Evolutionary conservation across 2,888 invertebrate species (phyloP).

Genomic region (Drosophila neonasuta): DNA sequence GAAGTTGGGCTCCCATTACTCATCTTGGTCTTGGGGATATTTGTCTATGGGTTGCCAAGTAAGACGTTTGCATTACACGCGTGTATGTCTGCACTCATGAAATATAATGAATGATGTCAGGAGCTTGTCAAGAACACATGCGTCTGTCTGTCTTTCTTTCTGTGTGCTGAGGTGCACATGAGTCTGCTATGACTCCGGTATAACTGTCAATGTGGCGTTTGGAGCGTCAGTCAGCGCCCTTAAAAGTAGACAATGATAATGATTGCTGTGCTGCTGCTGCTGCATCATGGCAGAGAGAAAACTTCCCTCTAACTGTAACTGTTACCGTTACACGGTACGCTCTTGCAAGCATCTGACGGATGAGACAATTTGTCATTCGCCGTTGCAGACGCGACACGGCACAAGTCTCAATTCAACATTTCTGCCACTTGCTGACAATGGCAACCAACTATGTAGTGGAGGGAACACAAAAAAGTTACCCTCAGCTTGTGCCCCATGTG

Average conservation of each 20-base stretch:
- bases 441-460: slow-evolving; percentile 45
- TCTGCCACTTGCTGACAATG: slow-evolving; percentile 37
- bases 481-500: slow-evolving; percentile 31
- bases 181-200: slow-evolving; percentile 3
- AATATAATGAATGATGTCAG: slow-evolving; percentile 74
- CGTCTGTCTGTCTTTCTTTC: slow-evolving; percentile 11
- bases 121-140: slow-evolving; percentile 70
- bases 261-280: slow-evolving; percentile 50
- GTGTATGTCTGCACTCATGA: slow-evolving; percentile 57
- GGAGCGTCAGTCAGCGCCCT: slow-evolving; percentile 32
- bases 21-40: slow-evolving; percentile 31
- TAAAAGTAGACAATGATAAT: slow-evolving; percentile 73
- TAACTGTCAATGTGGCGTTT: slow-evolving; percentile 49
- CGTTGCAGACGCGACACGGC: slow-evolving; percentile 65
- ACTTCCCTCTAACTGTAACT: slow-evolving; percentile 28
- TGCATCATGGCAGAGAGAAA: slow-evolving; percentile 3
- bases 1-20: slow-evolving; percentile 59
- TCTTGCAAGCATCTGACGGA: slow-evolving; percentile 54
- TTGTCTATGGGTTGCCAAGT: slow-evolving; percentile 36
- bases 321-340: slow-evolving; percentile 25
- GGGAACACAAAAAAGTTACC: slow-evolving; percentile 16
- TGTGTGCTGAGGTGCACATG: slow-evolving; percentile 34
- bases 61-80: slow-evolving; percentile 53
- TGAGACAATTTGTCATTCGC: slow-evolving; percentile 77
- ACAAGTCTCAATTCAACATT: slow-evolving; percentile 4